These are phyloP conservation scores for Ammodytes dubius DNA, from an alignment of 2,113 vertebrate species.

Conservation along the genomic window DNA sequence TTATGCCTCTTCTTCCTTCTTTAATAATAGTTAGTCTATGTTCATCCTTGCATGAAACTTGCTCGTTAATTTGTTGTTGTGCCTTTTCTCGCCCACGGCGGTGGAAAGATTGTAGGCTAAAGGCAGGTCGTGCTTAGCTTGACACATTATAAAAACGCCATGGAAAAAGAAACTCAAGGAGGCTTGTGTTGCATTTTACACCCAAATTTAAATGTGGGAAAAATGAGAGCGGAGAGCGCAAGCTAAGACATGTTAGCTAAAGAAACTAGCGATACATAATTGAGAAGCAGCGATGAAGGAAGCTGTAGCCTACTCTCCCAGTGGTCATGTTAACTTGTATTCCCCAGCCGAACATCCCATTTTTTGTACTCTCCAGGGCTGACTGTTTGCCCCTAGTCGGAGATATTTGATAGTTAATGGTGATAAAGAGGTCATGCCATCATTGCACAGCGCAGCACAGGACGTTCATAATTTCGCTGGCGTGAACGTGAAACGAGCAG, in stretches of 20 bases:
- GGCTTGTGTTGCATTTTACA: constrained; percentile 46
- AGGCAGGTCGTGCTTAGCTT: constrained; percentile 29
- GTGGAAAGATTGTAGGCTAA: constrained; percentile 12
- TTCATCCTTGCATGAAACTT: constrained; percentile 77
- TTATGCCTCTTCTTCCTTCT: neutral
- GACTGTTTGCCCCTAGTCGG: constrained; percentile 70
- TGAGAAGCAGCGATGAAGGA: constrained; percentile 70
- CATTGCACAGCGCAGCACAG: constrained; percentile 63
- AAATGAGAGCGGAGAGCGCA: constrained; percentile 58
- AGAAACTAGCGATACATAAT: constrained; percentile 72
- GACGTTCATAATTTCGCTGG: constrained; percentile 60
- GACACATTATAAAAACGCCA: constrained; percentile 43
- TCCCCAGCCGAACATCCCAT: constrained; percentile 67
- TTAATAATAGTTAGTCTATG: constrained; percentile 58
- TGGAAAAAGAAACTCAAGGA: constrained; percentile 30
- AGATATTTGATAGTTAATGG: constrained; percentile 78
- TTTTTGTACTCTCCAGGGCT: constrained; percentile 55
- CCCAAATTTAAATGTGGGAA: constrained; percentile 50
- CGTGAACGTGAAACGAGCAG: constrained; percentile 18
- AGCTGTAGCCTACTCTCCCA: constrained; percentile 44
- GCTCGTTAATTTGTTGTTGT: constrained; percentile 66
- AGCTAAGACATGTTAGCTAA: constrained; percentile 64
- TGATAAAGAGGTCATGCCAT: constrained; percentile 78
- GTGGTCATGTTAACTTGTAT: constrained; percentile 80
- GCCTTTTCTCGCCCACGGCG: constrained; percentile 42